Percentiles rank a stretch among this genome's conserved stretches.
phyloP scores from a whole-genome alignment of 2,797 vertebrate genomes.

The Gambelia wislizenii region DNA sequence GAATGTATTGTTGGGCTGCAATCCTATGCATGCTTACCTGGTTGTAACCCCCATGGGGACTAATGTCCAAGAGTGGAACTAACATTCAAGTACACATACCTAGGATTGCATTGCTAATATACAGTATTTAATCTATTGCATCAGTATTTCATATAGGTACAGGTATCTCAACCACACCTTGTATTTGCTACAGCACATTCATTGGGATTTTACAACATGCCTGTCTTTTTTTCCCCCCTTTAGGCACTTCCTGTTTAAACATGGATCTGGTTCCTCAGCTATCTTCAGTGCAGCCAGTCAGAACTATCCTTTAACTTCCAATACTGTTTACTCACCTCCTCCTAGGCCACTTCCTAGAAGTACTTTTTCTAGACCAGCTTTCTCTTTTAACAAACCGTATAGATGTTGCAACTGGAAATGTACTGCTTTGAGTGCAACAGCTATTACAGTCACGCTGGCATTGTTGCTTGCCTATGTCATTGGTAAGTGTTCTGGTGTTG shows the following conservation, averaged over 20 bases:
- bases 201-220: slow-evolving; percentile 55
- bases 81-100: not conserved
- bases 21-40: not conserved
- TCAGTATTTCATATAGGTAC: rapidly evolving
- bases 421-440: slow-evolving; percentile 92
- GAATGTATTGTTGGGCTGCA: not conserved
- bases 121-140: not conserved
- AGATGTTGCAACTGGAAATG: slow-evolving; percentile 98
- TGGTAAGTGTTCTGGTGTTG: slow-evolving; percentile 82
- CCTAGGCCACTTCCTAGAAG: slow-evolving; percentile 93
- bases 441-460: slow-evolving; percentile 91
- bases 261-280: slow-evolving; percentile 93
- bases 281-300: slow-evolving; percentile 94
- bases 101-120: not conserved
- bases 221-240: slow-evolving; percentile 57
- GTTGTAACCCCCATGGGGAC: not conserved
- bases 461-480: slow-evolving; percentile 94
- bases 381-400: slow-evolving; percentile 96
- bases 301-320: slow-evolving; percentile 95
- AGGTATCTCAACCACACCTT: not conserved
- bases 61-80: not conserved
- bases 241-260: slow-evolving; percentile 97
- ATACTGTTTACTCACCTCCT: slow-evolving; percentile 94
- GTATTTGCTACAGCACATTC: not conserved
- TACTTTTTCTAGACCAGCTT: slow-evolving; percentile 93